Conservation (phyloP, 1,140 invertebrate genomes). For the Bombyx mori region DNA sequence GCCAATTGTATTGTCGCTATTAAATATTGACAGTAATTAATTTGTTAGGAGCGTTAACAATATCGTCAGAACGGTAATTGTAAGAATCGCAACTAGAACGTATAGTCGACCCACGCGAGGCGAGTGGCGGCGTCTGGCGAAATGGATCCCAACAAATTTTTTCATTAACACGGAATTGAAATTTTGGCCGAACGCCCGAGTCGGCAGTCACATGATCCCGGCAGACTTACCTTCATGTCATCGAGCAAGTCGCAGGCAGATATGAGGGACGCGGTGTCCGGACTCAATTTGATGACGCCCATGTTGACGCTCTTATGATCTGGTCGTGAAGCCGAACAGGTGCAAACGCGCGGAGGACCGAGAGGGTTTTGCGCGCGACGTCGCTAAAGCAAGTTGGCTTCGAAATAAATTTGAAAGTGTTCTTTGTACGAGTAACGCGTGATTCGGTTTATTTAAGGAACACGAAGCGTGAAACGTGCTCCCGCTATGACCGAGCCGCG, state of each 20-base stretch:
- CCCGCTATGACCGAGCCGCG: constrained; percentile 64
- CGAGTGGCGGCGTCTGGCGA: no score
- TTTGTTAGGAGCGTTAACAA: no score
- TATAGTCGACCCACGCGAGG: no score
- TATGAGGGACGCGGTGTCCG: constrained; percentile 55
- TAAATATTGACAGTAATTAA: no score
- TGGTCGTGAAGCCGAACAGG: constrained; percentile 9
- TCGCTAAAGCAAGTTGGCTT: constrained; percentile 13
- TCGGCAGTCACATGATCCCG: constrained; percentile 32
- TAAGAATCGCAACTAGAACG: no score
- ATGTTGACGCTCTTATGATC: constrained; percentile 25
- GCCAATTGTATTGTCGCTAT: no score
- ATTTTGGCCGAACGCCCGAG: constrained; percentile 31
- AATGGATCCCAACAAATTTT: constrained; percentile 15
- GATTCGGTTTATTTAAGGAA: constrained; percentile 42
- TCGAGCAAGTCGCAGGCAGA: constrained; percentile 63
- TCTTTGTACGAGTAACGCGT: constrained; percentile 42
- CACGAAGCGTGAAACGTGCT: constrained; percentile 53
- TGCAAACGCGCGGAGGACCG: constrained; percentile 39
- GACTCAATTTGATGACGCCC: constrained; percentile 63
- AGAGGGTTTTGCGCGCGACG: constrained; percentile 44
- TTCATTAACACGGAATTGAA: constrained; percentile 35
- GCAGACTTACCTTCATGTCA: constrained; percentile 57
- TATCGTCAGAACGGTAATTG: no score
- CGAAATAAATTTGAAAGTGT: constrained; percentile 21